A percentile compares a stretch with the other conserved stretches of the same genome.
These are phyloP conservation scores for Lithophane ornitopus DNA, from an alignment of 2,888 invertebrate species.

Conservation along the genomic window DNA sequence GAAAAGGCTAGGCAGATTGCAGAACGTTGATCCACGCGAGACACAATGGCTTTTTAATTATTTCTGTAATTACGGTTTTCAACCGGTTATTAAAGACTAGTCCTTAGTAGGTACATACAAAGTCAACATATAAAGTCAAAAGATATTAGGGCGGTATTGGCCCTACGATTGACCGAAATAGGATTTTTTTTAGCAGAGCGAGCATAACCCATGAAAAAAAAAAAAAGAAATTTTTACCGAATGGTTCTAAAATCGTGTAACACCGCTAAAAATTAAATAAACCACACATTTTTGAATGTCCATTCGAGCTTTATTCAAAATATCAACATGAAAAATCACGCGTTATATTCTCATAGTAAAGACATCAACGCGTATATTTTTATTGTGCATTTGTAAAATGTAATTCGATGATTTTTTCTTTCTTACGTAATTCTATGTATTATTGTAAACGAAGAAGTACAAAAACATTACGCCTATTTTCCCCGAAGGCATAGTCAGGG, in stretches of 20 bases:
- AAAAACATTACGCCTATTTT: neutral
- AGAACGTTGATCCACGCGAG: too few species aligned
- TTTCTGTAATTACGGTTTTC: too few species aligned
- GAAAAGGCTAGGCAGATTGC: too few species aligned
- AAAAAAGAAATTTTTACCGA: too few species aligned
- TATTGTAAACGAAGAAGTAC: neutral
- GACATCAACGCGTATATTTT: constrained; percentile 58
- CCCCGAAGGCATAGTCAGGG: neutral
- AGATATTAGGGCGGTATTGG: neutral
- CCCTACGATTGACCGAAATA: neutral
- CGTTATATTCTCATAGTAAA: constrained; percentile 44
- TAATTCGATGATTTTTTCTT: neutral
- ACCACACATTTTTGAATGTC: neutral
- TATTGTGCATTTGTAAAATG: neutral
- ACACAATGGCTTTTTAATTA: too few species aligned
- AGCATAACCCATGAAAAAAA: too few species aligned
- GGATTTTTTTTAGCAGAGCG: too few species aligned
- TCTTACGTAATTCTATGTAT: neutral
- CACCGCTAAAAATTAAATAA: neutral
- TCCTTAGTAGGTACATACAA: neutral
- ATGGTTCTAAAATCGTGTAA: too few species aligned
- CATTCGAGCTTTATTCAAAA: neutral
- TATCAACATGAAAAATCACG: neutral
- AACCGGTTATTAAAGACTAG: neutral
- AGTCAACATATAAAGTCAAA: neutral